Evolutionary conservation across 2,797 vertebrate genomes (phyloP).

Genomic region (Enteromius anoplus): DNA sequence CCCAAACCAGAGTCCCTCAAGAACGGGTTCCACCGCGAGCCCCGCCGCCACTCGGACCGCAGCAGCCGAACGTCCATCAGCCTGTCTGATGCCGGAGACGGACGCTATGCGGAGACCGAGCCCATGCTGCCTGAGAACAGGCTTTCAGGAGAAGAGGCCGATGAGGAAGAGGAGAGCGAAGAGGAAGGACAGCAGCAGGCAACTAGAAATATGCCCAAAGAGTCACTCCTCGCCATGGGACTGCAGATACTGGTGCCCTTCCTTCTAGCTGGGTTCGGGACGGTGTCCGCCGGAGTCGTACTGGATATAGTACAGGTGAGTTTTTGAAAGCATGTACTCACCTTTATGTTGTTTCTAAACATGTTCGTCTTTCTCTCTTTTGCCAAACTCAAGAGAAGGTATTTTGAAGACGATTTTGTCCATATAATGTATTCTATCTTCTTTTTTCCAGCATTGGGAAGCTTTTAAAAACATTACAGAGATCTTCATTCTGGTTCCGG

Average conservation of each 20-base stretch:
- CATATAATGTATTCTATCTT: neutral
- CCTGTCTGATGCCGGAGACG: slow-evolving; percentile 80
- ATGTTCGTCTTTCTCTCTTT: neutral
- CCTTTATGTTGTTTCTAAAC: neutral
- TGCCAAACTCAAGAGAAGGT: neutral
- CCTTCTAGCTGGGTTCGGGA: slow-evolving; percentile 93
- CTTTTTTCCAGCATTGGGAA: slow-evolving; percentile 90
- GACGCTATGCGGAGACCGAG: slow-evolving; percentile 79
- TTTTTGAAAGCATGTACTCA: slow-evolving; percentile 1
- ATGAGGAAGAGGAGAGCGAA: slow-evolving; percentile 75
- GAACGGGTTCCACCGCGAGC: slow-evolving; percentile 75
- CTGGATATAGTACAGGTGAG: slow-evolving; percentile 94
- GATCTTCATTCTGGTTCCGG: slow-evolving; percentile 97
- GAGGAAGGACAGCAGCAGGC: slow-evolving; percentile 44
- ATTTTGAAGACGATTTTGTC: neutral
- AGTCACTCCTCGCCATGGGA: slow-evolving; percentile 89
- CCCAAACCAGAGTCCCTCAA: slow-evolving; percentile 78
- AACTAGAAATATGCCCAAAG: slow-evolving; percentile 84
- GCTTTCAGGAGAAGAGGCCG: slow-evolving; percentile 76
- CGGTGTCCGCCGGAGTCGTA: slow-evolving; percentile 95
- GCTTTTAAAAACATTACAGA: slow-evolving; percentile 93
- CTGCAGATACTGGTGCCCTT: slow-evolving; percentile 94
- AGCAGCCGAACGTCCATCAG: slow-evolving; percentile 69
- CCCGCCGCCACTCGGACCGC: slow-evolving; percentile 69
- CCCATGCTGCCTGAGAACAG: slow-evolving; percentile 84